Conservation (phyloP, 2,113 vertebrate genomes). For the Baryphthengus martii region DNA sequence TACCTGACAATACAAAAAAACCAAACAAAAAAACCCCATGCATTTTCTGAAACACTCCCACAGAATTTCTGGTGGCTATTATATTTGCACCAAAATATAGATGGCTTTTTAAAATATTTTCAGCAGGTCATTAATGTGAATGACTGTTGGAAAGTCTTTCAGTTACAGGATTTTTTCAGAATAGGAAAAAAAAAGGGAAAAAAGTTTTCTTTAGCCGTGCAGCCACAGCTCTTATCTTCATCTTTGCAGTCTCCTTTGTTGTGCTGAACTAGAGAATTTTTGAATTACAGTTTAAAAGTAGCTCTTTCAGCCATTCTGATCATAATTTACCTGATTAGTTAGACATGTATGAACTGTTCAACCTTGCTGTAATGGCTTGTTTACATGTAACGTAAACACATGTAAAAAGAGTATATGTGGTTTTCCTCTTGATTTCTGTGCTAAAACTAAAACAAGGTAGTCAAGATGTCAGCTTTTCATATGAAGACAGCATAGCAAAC, state of each 20-base stretch:
- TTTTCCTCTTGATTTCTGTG: background rate
- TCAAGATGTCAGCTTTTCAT: background rate
- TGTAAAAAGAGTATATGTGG: background rate
- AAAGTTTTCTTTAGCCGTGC: background rate
- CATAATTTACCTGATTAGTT: background rate
- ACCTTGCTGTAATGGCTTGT: background rate
- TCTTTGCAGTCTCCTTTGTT: background rate
- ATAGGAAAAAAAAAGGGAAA: background rate
- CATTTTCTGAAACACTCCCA: background rate
- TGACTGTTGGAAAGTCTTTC: background rate
- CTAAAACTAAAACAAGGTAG: background rate
- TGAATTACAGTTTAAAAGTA: background rate
- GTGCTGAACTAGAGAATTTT: background rate
- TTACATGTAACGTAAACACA: background rate
- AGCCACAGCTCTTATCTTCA: background rate
- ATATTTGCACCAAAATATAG: background rate
- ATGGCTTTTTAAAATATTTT: background rate
- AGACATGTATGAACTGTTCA: background rate
- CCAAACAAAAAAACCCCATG: background rate
- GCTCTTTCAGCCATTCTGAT: background rate
- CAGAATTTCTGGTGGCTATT: background rate
- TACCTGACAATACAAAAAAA: background rate
- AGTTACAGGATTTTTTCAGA: background rate
- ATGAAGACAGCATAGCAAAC: background rate
- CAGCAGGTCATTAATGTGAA: background rate